Conservation (phyloP, 2,113 vertebrate genomes). For the Edolisoma coerulescens region DNA sequence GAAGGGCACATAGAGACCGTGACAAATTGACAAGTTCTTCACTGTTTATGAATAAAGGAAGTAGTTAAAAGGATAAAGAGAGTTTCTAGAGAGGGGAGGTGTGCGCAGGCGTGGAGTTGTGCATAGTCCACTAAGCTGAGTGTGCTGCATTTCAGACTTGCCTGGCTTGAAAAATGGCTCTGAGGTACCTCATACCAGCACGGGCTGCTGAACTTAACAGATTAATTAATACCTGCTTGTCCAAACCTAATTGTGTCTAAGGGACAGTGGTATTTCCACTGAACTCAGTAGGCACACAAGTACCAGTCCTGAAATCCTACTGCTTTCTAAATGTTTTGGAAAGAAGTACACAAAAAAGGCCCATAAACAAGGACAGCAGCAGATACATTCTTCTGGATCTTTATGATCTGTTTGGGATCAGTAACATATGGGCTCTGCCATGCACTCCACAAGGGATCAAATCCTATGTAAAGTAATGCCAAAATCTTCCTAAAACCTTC, state of each 20-base stretch:
- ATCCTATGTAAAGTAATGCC: not conserved
- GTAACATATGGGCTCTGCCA: not conserved
- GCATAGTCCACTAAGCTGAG: not conserved
- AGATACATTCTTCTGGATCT: not conserved
- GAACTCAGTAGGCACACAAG: not conserved
- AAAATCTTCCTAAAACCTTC: not conserved
- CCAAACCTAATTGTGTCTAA: not conserved
- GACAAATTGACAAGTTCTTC: not conserved
- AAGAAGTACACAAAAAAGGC: not conserved
- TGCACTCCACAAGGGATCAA: not conserved
- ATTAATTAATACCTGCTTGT: not conserved
- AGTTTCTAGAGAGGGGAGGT: not conserved
- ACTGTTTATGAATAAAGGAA: not conserved
- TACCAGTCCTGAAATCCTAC: not conserved
- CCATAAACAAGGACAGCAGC: not conserved
- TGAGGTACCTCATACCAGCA: not conserved
- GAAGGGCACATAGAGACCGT: not conserved
- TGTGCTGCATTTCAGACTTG: not conserved
- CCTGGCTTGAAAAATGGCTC: not conserved
- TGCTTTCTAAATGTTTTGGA: not conserved
- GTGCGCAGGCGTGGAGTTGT: not conserved
- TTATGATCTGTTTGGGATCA: not conserved
- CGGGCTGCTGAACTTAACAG: not conserved
- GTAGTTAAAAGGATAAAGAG: not conserved
- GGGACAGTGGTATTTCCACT: not conserved